phyloP scores from a whole-genome alignment of 2,113 vertebrate species.

The Daphoenositta chrysoptera region DNA sequence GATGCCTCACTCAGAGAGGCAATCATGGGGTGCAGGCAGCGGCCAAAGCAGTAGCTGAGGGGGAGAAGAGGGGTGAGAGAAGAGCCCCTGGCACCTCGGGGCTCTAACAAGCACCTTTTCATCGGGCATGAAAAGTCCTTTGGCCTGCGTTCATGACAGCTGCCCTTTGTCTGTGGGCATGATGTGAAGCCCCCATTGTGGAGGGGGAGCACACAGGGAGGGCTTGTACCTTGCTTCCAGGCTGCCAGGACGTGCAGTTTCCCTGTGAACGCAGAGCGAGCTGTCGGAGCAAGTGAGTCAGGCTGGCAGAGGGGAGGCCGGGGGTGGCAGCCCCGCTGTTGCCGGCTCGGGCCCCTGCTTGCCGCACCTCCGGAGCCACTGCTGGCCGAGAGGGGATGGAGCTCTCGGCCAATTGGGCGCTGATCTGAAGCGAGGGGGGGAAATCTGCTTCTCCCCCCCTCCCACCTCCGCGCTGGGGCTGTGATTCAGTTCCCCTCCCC shows the following conservation, averaged over 20 bases:
- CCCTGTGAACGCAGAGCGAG: constrained; percentile 64
- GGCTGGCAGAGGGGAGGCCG: constrained; percentile 51
- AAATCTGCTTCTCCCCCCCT: constrained; percentile 57
- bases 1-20: background rate
- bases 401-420: constrained; percentile 72
- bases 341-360: constrained; percentile 22
- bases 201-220: constrained; percentile 65
- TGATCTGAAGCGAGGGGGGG: constrained; percentile 33
- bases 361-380: constrained; percentile 23
- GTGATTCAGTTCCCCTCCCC: constrained; percentile 72
- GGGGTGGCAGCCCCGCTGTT: constrained; percentile 34
- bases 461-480: constrained; percentile 63
- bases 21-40: background rate
- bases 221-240: constrained; percentile 68
- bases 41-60: background rate
- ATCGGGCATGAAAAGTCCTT: constrained; percentile 34
- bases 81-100: constrained; percentile 67
- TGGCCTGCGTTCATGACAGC: constrained; percentile 40
- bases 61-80: constrained; percentile 66
- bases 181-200: constrained; percentile 64
- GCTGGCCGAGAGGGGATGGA: constrained; percentile 62
- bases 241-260: constrained; percentile 68
- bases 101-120: constrained; percentile 62
- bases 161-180: constrained; percentile 57
- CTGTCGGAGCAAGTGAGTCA: constrained; percentile 70